Evolutionary conservation across 2,888 invertebrate genomes (phyloP).

Genomic region (Ophioninae sp.): DNA sequence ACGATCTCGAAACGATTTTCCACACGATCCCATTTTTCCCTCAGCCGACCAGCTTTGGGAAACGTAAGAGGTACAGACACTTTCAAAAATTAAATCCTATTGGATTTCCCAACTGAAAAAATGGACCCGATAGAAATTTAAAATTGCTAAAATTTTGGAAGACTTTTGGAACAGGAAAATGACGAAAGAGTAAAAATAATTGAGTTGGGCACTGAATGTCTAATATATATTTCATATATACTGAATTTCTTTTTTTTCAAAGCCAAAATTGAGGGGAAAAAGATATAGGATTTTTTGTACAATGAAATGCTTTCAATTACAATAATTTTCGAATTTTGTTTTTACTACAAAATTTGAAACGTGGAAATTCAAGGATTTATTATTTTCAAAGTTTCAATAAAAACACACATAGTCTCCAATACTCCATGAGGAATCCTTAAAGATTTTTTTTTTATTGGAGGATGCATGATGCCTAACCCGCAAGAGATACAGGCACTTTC

Average conservation of each 20-base stretch:
- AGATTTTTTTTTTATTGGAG: neutral
- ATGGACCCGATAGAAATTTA: neutral
- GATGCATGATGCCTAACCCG: neutral
- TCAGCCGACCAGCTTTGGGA: neutral
- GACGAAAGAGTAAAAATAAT: neutral
- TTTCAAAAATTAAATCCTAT: neutral
- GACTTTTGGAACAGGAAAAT: neutral
- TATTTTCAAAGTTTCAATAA: neutral
- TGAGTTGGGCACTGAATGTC: too few species aligned
- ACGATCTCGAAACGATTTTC: neutral
- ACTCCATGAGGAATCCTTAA: neutral
- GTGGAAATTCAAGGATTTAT: neutral
- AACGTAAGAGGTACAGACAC: neutral
- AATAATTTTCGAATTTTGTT: too few species aligned
- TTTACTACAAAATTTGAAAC: neutral
- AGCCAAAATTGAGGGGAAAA: too few species aligned
- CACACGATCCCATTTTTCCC: neutral
- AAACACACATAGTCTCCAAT: neutral
- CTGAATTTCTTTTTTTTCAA: too few species aligned
- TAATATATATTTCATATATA: too few species aligned
- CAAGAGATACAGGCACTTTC: neutral
- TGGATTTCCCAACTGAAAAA: neutral
- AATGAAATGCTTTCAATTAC: too few species aligned
- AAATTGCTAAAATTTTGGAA: neutral
- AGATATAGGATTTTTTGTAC: too few species aligned